Base-by-base conservation (phyloP, 2,888 invertebrate genomes). In the Drosophila nr. fundita region DNA sequence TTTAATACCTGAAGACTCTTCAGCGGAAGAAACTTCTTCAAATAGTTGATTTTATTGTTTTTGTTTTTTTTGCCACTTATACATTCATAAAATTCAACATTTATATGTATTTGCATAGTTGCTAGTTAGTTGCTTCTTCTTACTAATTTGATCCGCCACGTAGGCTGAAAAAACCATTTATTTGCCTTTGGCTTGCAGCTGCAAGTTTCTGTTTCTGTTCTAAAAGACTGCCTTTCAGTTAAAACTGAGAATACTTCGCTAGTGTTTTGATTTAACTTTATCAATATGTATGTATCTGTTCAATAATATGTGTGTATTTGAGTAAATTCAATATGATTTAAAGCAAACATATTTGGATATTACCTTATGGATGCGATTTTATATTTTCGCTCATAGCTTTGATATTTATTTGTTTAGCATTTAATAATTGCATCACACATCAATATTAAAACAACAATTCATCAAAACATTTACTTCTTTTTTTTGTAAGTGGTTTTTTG, bases 301-400 rank as follows among this genome's bases (percentile, higher is more conserved):
- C 74, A 71, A 73, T 87, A 85, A 85, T 86, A 89, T 86, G 88
- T 89, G 89, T 86, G 90, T 86, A 89, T 87, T 89, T 86, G 86
- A 86, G 72, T 89, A 80, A 87, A 87, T 85, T 86, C 88, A 89
- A 85, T 89, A 78, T 89, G 86, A 85, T 68, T 84, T 76, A 71
- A 82, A 84, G 75, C 72, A 75, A 76, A 80, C 76, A 86, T 80
- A 68, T 77, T 82, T 79, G 72, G 72, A 66, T 65, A 78, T 55
- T 75, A 64, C 60, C 80, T 66, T 68, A 80, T 59, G 83, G 59
- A 69, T 67, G 82, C 73, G 75, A 75, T 65, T 58, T 61, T 62
- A 57, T 27, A 24, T 49, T 53, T 68, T 55, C 78, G 82, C 78
- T 61, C 78, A 68, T 60, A 70, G 61, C 57, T 71, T 78, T 80